These are phyloP conservation scores for Ochropleura plecta DNA, from an alignment of 2,888 invertebrate genomes.

Conservation along the genomic window DNA sequence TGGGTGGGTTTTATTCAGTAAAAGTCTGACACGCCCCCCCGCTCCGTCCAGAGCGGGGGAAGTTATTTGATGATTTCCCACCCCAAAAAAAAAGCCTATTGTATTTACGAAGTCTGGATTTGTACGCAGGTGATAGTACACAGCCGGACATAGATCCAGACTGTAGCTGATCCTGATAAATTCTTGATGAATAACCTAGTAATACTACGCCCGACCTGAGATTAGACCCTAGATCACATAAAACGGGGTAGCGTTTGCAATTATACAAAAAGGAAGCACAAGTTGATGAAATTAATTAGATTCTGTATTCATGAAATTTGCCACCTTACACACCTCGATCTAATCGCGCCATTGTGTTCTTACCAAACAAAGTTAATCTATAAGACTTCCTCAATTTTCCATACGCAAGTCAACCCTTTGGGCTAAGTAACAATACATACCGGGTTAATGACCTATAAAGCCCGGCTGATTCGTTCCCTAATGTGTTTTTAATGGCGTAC, in stretches of 20 bases:
- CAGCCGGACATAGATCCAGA: background rate
- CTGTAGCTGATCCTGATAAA: background rate
- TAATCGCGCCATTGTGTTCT: conserved; percentile 40
- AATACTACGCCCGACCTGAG: background rate
- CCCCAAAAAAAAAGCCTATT: too few relatives aligned
- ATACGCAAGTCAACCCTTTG: conserved; percentile 66
- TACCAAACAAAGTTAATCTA: conserved; percentile 41
- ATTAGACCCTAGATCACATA: background rate
- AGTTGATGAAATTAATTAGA: background rate
- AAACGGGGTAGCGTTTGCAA: background rate
- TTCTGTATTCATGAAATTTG: conserved; percentile 7
- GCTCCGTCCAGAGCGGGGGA: too few relatives aligned
- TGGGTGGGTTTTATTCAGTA: too few relatives aligned
- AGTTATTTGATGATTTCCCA: too few relatives aligned
- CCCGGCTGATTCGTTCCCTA: conserved; percentile 80
- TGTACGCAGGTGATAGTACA: too few relatives aligned
- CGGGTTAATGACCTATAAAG: conserved; percentile 86
- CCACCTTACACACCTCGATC: background rate
- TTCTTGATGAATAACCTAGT: background rate
- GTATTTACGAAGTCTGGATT: too few relatives aligned
- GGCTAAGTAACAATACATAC: conserved; percentile 75
- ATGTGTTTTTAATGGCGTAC: conserved; percentile 88
- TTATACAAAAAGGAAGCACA: background rate
- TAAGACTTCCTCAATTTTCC: conserved; percentile 55
- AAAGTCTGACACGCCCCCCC: too few relatives aligned